Percentiles rank a stretch among this genome's conserved stretches.
Conservation (phyloP, 2,113 vertebrate species). For the Paramormyrops kingsleyae region DNA sequence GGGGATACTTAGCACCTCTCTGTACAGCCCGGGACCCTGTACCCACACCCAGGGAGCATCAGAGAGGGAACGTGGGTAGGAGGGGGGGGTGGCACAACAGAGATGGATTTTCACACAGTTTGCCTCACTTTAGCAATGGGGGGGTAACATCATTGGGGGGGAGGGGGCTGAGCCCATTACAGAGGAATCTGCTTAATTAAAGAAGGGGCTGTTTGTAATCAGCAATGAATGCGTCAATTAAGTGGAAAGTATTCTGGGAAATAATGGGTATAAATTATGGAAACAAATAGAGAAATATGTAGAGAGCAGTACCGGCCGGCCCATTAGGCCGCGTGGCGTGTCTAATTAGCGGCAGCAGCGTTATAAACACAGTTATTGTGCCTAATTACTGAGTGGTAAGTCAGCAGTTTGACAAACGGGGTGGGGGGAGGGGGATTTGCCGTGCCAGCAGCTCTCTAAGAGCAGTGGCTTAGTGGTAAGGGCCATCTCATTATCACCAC, state of each 20-base stretch:
- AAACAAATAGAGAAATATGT: not conserved
- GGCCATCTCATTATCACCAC: conserved; percentile 60
- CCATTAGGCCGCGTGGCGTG: not conserved
- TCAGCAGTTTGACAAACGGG: conserved; percentile 11
- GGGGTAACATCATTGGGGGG: not conserved
- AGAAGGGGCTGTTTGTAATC: not conserved
- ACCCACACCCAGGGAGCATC: not conserved
- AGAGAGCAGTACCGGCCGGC: not conserved
- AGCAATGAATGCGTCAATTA: not conserved
- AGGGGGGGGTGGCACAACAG: not conserved
- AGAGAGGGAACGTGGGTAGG: not conserved
- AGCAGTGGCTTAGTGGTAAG: conserved; percentile 52
- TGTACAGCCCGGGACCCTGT: not conserved
- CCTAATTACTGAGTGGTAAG: not conserved
- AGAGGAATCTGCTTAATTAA: conserved; percentile 8
- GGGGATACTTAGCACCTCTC: conserved; percentile 20
- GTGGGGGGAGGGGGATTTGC: conserved; percentile 35
- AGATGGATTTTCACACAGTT: not conserved
- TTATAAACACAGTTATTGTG: not conserved
- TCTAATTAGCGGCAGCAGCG: not conserved
- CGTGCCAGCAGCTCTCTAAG: conserved; percentile 63
- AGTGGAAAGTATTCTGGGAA: not conserved
- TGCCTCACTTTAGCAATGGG: not conserved
- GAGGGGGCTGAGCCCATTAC: not conserved
- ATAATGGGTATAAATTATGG: conserved; percentile 1